Base-by-base conservation (phyloP, 1,140 invertebrate species). In the Drosophila persimilis region DNA sequence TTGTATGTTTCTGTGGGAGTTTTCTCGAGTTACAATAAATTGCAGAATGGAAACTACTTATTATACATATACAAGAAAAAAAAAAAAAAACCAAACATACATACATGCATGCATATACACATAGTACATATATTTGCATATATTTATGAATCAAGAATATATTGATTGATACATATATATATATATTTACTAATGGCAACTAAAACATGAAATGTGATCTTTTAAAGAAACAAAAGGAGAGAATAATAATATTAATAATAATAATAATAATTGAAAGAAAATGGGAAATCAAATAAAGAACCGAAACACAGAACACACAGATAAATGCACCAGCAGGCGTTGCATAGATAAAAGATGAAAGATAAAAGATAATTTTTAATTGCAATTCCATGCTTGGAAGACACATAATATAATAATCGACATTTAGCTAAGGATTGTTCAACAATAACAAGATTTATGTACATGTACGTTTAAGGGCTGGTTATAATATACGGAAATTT, bases 401-500 rank as follows among this genome's bases (percentile, higher is more conserved):
- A 51, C 65, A 69, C 53, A 73, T 59, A 47, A 59, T 77, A 73
- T 74, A 62, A 59, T 41, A 83, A 71, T 73, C 71, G 57, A 70
- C 73, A 71, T 74, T 53, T 88, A 66, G 62, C 65, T 59, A 79
- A 77, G 41, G 69, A 74, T 73, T 56, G 75, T 76, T 77, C 45
- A 75, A 55, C 66, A 69, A 69, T 69, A 69, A 67, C 50, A 67
- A 35, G 62, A 69, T 41, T 56, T 74, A 65, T 59, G 56, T 63
- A 79, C 77, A 86, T 80, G 79, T 88, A 88, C 78, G 75, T 90
- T 90, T 90, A 91, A 91, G 90, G 90, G 74, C 90, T 91, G 86
- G 78, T 88, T 91, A 90, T 90, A 90, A 91, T 91, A 77, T 74
- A 90, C 90, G 90, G 90, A 91, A 91, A 91, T 90, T 89, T 85